Evolutionary conservation across 2,113 vertebrate genomes (phyloP).

Genomic region (Edolisoma coerulescens): DNA sequence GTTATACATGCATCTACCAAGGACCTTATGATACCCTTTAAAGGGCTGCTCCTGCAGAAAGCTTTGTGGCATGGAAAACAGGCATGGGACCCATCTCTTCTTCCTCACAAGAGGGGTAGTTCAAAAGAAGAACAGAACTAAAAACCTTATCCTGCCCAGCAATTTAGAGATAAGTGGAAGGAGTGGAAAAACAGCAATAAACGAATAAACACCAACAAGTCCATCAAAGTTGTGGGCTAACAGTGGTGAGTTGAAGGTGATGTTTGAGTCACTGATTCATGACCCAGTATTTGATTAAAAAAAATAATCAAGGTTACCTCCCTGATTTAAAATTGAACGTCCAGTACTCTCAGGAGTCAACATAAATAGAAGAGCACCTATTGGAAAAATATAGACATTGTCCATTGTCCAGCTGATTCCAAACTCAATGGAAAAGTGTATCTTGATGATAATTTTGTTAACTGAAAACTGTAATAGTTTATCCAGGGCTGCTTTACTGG

Average conservation of each 20-base stretch:
- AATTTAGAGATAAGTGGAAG: not conserved
- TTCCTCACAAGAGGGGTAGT: not conserved
- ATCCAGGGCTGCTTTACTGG: not conserved
- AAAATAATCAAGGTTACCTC: not conserved
- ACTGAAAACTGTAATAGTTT: not conserved
- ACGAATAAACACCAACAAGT: not conserved
- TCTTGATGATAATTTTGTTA: not conserved
- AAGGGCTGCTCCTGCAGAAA: not conserved
- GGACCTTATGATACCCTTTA: not conserved
- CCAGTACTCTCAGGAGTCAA: not conserved
- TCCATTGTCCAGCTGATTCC: not conserved
- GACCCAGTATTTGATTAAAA: not conserved
- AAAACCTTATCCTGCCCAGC: not conserved
- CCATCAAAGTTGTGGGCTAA: not conserved
- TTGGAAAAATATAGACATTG: not conserved
- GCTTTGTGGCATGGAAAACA: not conserved
- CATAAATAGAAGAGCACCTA: not conserved
- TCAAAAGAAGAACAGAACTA: not conserved
- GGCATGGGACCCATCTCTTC: not conserved
- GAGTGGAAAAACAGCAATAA: not conserved
- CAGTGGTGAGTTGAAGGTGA: not conserved
- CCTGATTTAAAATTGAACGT: not conserved
- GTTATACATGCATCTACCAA: not conserved
- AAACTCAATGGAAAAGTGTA: not conserved
- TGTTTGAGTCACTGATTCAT: not conserved